Evolutionary conservation across 2,113 vertebrate species (phyloP), one percentile per base, ranked within the genome.

Genomic region (Chaetura pelagica): DNA sequence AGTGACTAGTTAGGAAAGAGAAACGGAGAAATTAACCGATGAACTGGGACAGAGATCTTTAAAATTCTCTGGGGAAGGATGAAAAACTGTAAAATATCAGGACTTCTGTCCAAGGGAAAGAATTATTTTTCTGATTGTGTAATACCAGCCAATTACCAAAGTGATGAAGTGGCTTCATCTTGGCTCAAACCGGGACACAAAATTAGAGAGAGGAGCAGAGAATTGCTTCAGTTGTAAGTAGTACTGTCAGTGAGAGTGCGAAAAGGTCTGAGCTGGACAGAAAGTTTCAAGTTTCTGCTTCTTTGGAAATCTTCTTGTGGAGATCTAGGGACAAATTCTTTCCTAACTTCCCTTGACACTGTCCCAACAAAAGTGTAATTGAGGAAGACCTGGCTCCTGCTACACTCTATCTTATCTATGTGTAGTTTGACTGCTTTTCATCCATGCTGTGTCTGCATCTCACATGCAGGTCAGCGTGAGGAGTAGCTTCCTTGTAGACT

Each of bases 221-320:
- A 90, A 79, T 44, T 81, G 27, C 35, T 76, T 90, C 77, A n/a
- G 54, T 92, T 89, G 91, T 69, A 91, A 89, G 74, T n/a, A 52
- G 38, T 48, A 20, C 14, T 85, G 40, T 82, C 68, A 59, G 52
- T 52, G 10, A 73, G 55, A 67, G 7, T 8, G 16, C 7, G 16
- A 54, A 80, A 64, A 75, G 12, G 11, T 57, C 72, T 30, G 44
- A 83, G 26, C 44, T 76, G 35, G 9, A 66, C n/a, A 91, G 58
- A 79, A 82, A 52, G 79, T 54, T 58, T 57, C 64, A 67, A 46
- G 34, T 77, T 89, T 46, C 68, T 46, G 30, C 42, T 91, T 84
- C 93, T 84, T 84, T 67, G 84, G 55, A 83, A 87, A 81, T 71
- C 49, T 90, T 57, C 82, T 92, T 67, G 44, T 8, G 9, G 59